Evolutionary conservation across 2,797 vertebrate species (phyloP), one percentile per base, ranked within the genome.

Genomic region (Onychomys arenicola): DNA sequence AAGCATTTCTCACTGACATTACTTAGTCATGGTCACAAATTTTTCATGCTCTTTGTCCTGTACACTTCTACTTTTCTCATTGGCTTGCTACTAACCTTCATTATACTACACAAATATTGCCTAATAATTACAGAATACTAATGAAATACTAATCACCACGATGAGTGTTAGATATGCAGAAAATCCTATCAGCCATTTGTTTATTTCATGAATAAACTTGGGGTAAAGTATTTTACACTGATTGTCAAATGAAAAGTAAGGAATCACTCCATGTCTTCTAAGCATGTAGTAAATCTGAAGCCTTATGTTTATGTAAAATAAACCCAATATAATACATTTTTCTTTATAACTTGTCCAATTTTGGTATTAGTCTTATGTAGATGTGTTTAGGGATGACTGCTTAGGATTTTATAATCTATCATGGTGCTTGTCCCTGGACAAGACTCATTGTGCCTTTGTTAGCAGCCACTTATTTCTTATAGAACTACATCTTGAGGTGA

Each of bases 281-380:
- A 61, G 37, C 34, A 77, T 21, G 69, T 82, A n/a, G 43, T 84
- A 77, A 67, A 40, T 6, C 40, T 46, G 52, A 96, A 87, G 17
- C 23, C 40, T 57, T 93, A 37, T 83, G 93, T 92, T 43, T 65
- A 34, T 37, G 25, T 52, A 76, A 90, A 96, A 52, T 19, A 83
- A 83, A 76, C 0, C 6, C 43, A 23, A 34, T n/a, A 29, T 52
- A 83, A 63, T 84, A 40, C 4, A 37, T 80, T 16, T 67, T 84
- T 52, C 55, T 61, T 93, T 90, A 63, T 2, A 57, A 80, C 5
- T 21, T 92, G 27, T 32, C 32, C 32, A 88, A 37, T 71, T 84
- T 90, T 49, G 21, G 40, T 61, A 17, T 40, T 59, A 82, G 23
- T 82, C 37, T 29, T 82, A 40, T 17, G 25, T 40, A 82, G 25